Evolutionary conservation across 2,113 vertebrate genomes (phyloP), one percentile per base, ranked within the genome.

Genomic region (Phoxinus phoxinus): DNA sequence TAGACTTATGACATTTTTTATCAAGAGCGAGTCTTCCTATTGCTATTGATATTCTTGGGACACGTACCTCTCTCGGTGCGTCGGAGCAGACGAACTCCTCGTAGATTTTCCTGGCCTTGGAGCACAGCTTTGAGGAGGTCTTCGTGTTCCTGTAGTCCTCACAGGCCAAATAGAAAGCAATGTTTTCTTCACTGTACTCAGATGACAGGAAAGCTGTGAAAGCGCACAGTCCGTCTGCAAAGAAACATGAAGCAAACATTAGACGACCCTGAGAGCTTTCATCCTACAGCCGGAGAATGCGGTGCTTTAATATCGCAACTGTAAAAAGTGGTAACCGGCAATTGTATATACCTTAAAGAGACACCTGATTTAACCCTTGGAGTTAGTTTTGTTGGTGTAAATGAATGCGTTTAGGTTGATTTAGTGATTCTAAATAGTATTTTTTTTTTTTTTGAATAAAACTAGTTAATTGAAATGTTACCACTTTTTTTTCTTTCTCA

Each of bases 111-210:
- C 95, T 97, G 72, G 98, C 98, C 91, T 95, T 97, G 77, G 92
- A 77, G 1, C 93, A 90, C 86, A 97, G 93, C 84, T 98, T 98
- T 67, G 95, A 91, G 67, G 94, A 88, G 0, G 95, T 94, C 21
- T 95, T 96, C 0, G 94, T 95, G 87, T 93, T 92, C 91, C 92
- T 96, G 93, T 96, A 99, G 87, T 98, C 97, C 82, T 99, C 97
- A 0, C 98, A 99, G 0, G 97, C 98, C 84, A 99, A 89, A 95
- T 98, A 99, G 93, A 99, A 99, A 48, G 97, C 96, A 0, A 99
- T 94, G 87, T 99, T 99, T 91, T 99, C 98, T 89, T 99, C 97
- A 0, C 98, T 99, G 92, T 97, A 99, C 91, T 99, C 97, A 0
- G 96, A 96, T 87, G 96, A 94, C 48, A 99, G 92, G 89, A 99